phyloP scores from a whole-genome alignment of 2,888 invertebrate species.

The Latrodectus elegans region DNA sequence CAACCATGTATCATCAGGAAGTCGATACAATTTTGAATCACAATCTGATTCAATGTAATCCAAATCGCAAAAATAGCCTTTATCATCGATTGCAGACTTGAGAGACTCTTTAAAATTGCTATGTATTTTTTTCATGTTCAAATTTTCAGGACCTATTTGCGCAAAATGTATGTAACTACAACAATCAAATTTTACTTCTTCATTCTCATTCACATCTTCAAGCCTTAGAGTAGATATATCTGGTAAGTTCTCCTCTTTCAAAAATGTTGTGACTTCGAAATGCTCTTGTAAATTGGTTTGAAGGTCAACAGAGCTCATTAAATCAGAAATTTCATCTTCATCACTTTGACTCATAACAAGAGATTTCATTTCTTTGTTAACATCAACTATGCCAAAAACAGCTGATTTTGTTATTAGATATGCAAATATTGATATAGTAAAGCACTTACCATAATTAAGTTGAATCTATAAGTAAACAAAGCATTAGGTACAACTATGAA shows the following conservation, averaged over 20 bases:
- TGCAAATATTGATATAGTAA: slow-evolving; percentile 21
- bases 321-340: not conserved
- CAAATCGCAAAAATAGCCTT: not conserved
- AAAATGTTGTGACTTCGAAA: not conserved
- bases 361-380: slow-evolving; percentile 32
- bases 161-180: slow-evolving; percentile 50
- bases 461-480: slow-evolving; percentile 5
- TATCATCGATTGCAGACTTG: not conserved
- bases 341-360: slow-evolving; percentile 6
- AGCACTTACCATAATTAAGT: slow-evolving; percentile 45
- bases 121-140: slow-evolving; percentile 1
- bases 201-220: slow-evolving; percentile 31
- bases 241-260: not conserved
- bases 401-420: slow-evolving; percentile 18
- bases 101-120: slow-evolving; percentile 5
- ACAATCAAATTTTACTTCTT: slow-evolving; percentile 10
- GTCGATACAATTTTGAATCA: slow-evolving; percentile 11
- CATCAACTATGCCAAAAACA: slow-evolving; percentile 28
- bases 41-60: slow-evolving; percentile 24
- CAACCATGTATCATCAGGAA: slow-evolving; percentile 44
- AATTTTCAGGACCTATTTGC: not conserved
- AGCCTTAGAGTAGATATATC: not conserved
- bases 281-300: slow-evolving; percentile 14
- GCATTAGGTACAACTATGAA: not conserved
- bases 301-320: not conserved